phyloP scores from a whole-genome alignment of 2,113 vertebrate genomes.

The Indicator maculatus region DNA sequence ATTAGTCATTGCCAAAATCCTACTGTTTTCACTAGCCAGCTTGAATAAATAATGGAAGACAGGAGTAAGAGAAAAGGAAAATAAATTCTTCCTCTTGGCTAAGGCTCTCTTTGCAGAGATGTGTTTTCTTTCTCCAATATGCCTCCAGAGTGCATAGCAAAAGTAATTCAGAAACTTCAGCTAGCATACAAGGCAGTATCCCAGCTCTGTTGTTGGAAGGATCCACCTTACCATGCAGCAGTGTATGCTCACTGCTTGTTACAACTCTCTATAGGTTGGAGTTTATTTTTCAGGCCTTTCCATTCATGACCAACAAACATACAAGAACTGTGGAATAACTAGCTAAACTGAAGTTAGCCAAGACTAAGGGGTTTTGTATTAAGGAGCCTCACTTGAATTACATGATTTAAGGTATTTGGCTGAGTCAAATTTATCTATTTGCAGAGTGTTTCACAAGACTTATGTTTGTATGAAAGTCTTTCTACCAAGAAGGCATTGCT shows the following conservation, averaged over 20 bases:
- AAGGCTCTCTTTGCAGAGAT: not conserved
- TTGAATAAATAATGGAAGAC: constrained; percentile 48
- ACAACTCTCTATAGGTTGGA: not conserved
- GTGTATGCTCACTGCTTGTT: not conserved
- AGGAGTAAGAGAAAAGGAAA: constrained; percentile 9
- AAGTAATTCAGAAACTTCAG: constrained; percentile 29
- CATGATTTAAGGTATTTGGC: not conserved
- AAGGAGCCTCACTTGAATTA: not conserved
- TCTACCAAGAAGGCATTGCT: not conserved
- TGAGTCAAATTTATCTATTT: not conserved
- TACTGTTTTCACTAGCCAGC: not conserved
- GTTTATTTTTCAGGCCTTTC: not conserved
- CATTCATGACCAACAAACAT: not conserved
- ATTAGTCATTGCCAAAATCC: constrained; percentile 31
- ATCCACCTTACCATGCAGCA: not conserved
- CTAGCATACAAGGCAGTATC: not conserved
- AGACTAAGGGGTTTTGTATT: not conserved
- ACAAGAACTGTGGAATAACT: not conserved
- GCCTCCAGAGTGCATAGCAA: constrained; percentile 2
- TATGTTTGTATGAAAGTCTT: not conserved
- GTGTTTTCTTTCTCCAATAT: not conserved
- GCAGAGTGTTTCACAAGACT: not conserved
- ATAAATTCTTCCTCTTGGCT: constrained; percentile 43
- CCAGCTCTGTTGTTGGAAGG: not conserved
- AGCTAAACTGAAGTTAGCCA: not conserved